Percentiles rank a stretch among this genome's conserved stretches.
Evolutionary conservation across 1,140 invertebrate species (phyloP).

Genomic region (Drosophila seguyi): DNA sequence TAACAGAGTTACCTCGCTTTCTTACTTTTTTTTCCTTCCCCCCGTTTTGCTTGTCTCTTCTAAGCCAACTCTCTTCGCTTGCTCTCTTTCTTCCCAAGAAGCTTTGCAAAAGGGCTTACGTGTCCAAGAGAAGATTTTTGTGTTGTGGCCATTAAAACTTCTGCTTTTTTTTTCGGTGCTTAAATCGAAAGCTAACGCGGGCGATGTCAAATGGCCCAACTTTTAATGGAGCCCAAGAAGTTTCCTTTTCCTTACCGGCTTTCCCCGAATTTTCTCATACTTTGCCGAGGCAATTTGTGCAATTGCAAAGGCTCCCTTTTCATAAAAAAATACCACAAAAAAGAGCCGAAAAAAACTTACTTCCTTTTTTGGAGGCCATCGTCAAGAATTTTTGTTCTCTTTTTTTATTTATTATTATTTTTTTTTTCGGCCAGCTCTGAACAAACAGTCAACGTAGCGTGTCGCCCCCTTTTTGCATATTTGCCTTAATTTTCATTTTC

Average conservation of each 20-base stretch:
- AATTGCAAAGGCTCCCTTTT: slow-evolving; percentile 20
- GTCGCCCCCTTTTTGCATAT: slow-evolving; percentile 50
- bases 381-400: background rate
- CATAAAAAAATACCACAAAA: background rate
- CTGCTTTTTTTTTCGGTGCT: background rate
- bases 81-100: slow-evolving; percentile 2
- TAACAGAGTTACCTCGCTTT: background rate
- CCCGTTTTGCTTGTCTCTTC: background rate
- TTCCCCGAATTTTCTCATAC: slow-evolving; percentile 15
- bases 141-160: slow-evolving; percentile 38
- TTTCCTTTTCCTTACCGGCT: slow-evolving; percentile 33
- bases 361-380: slow-evolving; percentile 36
- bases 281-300: slow-evolving; percentile 41
- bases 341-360: slow-evolving; percentile 17
- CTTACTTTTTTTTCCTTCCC: background rate
- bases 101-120: slow-evolving; percentile 45
- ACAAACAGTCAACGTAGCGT: slow-evolving; percentile 49
- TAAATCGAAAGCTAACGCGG: slow-evolving; percentile 14
- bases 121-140: slow-evolving; percentile 40
- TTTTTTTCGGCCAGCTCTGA: slow-evolving; percentile 25
- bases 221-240: slow-evolving; percentile 51
- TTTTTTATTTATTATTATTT: background rate
- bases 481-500: slow-evolving; percentile 50
- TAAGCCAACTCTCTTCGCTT: slow-evolving; percentile 1
- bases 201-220: slow-evolving; percentile 47